A percentile compares a stretch with the other conserved stretches of the same genome.
phyloP scores from a whole-genome alignment of 2,797 vertebrate genomes.

The Yasuhikotakia modesta region DNA sequence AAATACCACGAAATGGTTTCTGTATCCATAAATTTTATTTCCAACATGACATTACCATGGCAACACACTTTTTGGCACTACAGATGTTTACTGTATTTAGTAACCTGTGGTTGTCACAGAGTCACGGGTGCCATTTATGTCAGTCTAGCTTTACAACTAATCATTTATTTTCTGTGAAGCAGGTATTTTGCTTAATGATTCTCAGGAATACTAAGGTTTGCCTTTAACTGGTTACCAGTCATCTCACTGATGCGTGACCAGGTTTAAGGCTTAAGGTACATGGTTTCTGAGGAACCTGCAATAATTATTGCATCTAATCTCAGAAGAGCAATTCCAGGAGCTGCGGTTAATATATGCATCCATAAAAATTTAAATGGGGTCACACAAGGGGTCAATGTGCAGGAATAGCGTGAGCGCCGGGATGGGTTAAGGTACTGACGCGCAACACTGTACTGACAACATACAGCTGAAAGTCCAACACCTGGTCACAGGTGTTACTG shows the following conservation, averaged over 20 bases:
- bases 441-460: constrained; percentile 19
- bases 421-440: constrained; percentile 37
- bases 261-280: constrained; percentile 12
- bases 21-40: no score
- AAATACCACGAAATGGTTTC: no score
- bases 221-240: constrained; percentile 20
- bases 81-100: background rate
- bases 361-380: constrained; percentile 18
- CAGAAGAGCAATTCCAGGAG: constrained; percentile 38
- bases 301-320: background rate
- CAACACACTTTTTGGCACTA: background rate
- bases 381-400: constrained; percentile 27
- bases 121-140: background rate
- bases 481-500: constrained; percentile 5
- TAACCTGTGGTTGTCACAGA: background rate
- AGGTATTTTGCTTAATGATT: background rate
- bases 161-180: background rate
- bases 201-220: constrained; percentile 8
- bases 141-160: background rate
- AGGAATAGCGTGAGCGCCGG: constrained; percentile 11
- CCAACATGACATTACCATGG: no score
- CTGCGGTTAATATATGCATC: constrained; percentile 29
- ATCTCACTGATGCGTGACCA: constrained; percentile 15
- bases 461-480: constrained; percentile 36
- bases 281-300: background rate